phyloP scores from a whole-genome alignment of 2,888 invertebrate genomes.

The Tipula unca region DNA sequence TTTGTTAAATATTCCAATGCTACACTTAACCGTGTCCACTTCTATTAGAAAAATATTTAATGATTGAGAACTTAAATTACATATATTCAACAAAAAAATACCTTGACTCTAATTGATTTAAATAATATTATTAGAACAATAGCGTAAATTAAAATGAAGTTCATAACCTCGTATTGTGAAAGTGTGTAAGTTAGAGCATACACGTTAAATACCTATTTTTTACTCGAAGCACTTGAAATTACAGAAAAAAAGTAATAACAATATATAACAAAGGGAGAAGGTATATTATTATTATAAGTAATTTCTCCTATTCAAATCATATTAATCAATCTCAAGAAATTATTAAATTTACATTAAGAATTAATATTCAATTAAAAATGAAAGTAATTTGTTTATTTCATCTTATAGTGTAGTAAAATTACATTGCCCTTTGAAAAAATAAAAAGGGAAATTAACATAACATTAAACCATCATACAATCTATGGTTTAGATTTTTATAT shows the following conservation, averaged over 20 bases:
- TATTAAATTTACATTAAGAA: not conserved
- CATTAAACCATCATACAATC: not conserved
- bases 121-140: not conserved
- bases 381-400: not conserved
- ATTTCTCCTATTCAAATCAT: not conserved
- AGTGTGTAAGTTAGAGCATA: not conserved
- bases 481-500: not conserved
- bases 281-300: not conserved
- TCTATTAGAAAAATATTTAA: too few relatives aligned
- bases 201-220: not conserved
- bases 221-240: not conserved
- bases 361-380: slow-evolving; percentile 14
- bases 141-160: not conserved
- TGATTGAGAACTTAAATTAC: not conserved
- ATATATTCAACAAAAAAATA: not conserved
- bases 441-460: not conserved
- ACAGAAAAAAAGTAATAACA: not conserved
- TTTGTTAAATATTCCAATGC: too few relatives aligned
- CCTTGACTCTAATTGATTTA: not conserved
- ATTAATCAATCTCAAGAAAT: not conserved
- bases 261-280: not conserved
- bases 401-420: not conserved
- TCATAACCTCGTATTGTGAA: not conserved
- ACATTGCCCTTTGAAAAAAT: not conserved
- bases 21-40: too few relatives aligned